A percentile compares a stretch with the other conserved stretches of the same genome.
phyloP scores from a whole-genome alignment of 2,113 vertebrate genomes.

The Chlorodrepanis virens region DNA sequence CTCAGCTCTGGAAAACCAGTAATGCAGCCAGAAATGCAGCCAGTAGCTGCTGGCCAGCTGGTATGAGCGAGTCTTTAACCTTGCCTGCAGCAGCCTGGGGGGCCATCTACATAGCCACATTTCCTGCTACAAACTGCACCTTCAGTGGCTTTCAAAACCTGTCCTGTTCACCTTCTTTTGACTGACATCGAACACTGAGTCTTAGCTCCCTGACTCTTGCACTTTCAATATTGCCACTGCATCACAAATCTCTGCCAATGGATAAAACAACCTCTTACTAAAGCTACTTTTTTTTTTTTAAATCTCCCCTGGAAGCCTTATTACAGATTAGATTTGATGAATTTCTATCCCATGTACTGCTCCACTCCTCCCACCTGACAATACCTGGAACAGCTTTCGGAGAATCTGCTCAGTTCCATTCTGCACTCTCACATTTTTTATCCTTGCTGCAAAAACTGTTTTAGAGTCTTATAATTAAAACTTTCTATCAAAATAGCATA shows the following conservation, averaged over 20 bases:
- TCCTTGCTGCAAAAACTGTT: background rate
- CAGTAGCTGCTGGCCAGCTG: background rate
- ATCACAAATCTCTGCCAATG: background rate
- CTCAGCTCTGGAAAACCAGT: background rate
- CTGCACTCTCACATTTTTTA: background rate
- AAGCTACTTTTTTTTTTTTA: background rate
- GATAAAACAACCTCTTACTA: background rate
- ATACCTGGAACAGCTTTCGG: background rate
- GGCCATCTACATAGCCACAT: background rate
- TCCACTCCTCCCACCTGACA: background rate
- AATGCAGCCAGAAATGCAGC: background rate
- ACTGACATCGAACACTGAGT: background rate
- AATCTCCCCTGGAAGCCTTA: background rate
- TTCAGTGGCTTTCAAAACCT: background rate
- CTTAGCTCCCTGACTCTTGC: background rate
- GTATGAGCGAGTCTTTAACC: background rate
- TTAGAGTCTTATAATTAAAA: conserved; percentile 11
- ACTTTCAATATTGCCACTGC: background rate
- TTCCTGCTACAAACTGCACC: background rate
- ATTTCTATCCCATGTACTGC: background rate
- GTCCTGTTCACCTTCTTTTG: background rate
- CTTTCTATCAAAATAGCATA: background rate
- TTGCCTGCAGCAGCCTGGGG: background rate
- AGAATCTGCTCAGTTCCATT: background rate
- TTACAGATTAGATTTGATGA: background rate